phyloP scores from a whole-genome alignment of 1,140 invertebrate genomes.

The Diabrotica virgifera region DNA sequence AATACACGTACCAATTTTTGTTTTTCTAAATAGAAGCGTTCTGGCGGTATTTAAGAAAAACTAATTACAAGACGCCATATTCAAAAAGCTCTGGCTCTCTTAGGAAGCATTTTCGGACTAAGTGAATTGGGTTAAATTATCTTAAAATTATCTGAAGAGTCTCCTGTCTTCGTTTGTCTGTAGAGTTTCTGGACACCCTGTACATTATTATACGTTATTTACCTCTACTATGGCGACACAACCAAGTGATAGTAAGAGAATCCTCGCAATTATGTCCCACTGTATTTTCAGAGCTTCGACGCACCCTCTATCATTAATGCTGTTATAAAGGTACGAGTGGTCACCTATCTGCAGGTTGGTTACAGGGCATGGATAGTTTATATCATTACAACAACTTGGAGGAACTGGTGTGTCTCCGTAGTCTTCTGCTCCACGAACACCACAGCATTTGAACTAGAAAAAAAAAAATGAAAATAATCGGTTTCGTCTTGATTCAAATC shows the following conservation, averaged over 20 bases:
- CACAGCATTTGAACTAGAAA: constrained; percentile 57
- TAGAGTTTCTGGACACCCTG: too few species aligned
- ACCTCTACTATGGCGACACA: constrained; percentile 68
- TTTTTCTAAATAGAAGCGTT: too few species aligned
- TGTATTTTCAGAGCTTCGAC: constrained; percentile 43
- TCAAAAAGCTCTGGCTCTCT: too few species aligned
- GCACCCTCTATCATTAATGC: constrained; percentile 28
- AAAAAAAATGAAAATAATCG: too few species aligned
- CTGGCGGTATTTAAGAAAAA: too few species aligned
- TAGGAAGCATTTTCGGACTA: too few species aligned
- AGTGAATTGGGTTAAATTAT: too few species aligned
- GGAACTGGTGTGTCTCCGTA: constrained; percentile 20
- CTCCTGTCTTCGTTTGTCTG: too few species aligned
- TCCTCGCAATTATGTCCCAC: constrained; percentile 53
- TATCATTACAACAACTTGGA: constrained; percentile 31
- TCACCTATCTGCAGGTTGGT: background rate
- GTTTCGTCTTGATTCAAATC: too few species aligned
- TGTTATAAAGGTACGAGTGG: background rate
- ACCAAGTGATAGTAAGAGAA: constrained; percentile 63
- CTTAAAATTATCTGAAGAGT: too few species aligned
- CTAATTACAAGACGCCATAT: too few species aligned
- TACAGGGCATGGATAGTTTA: constrained; percentile 5
- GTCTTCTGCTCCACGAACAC: constrained; percentile 54
- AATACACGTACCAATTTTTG: too few species aligned
- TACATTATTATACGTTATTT: constrained; percentile 28